These are phyloP conservation scores for Amorpha juglandis DNA, from an alignment of 2,888 invertebrate species.

Conservation along the genomic window DNA sequence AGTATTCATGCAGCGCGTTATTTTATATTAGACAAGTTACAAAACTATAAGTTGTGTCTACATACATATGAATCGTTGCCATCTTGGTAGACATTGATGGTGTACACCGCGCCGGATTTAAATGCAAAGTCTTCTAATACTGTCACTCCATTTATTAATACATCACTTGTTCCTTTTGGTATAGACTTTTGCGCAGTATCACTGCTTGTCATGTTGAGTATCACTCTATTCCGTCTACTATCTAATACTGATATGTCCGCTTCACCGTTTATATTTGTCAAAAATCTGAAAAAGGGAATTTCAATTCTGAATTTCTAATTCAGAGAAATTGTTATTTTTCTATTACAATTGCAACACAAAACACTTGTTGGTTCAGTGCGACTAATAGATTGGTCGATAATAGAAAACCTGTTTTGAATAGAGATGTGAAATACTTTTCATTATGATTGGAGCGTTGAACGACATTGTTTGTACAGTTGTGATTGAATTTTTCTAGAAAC, in stretches of 20 bases:
- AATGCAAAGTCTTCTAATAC: conserved; percentile 64
- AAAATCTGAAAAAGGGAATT: conserved; percentile 65
- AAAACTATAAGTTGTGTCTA: conserved; percentile 31
- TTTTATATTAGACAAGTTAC: neutral
- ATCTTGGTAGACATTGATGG: conserved; percentile 75
- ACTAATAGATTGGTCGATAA: conserved; percentile 39
- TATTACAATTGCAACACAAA: conserved; percentile 37
- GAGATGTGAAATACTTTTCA: neutral
- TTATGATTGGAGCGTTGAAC: neutral
- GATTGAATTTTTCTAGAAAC: conserved; percentile 24
- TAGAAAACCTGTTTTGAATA: neutral
- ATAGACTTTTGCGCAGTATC: conserved; percentile 54
- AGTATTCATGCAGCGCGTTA: too few species aligned
- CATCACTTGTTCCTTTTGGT: conserved; percentile 63
- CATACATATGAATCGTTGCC: conserved; percentile 62
- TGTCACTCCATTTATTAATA: conserved; percentile 59
- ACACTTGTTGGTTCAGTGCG: conserved; percentile 50
- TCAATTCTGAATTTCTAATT: conserved; percentile 3
- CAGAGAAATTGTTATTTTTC: conserved; percentile 26
- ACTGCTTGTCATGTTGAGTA: conserved; percentile 50
- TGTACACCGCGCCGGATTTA: conserved; percentile 87
- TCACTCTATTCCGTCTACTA: conserved; percentile 54
- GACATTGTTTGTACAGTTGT: conserved; percentile 4
- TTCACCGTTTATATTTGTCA: conserved; percentile 57
- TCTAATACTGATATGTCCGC: conserved; percentile 55